Evolutionary conservation across 2,113 vertebrate species (phyloP).

Genomic region (Dasyornis broadbenti): DNA sequence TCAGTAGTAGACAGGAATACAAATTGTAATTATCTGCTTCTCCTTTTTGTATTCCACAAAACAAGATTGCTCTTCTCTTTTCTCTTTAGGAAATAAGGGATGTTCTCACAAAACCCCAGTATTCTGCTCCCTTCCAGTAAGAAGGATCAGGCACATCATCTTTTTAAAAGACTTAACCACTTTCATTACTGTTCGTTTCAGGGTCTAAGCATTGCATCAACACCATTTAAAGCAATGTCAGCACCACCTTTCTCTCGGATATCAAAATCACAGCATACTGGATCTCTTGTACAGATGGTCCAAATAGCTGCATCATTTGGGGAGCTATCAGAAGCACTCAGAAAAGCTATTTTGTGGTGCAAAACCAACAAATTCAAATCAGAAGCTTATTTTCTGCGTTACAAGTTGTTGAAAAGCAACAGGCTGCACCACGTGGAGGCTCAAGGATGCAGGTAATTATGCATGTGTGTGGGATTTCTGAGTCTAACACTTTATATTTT

Average conservation of each 20-base stretch:
- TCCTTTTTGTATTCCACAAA: not conserved
- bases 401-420: constrained; percentile 74
- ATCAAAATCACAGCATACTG: not conserved
- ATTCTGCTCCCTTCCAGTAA: not conserved
- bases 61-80: not conserved
- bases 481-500: not conserved
- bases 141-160: not conserved
- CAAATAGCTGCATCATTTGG: constrained; percentile 50
- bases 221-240: not conserved
- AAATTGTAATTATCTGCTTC: not conserved
- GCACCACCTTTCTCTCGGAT: not conserved
- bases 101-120: not conserved
- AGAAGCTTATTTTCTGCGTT: constrained; percentile 66
- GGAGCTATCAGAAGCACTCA: constrained; percentile 70
- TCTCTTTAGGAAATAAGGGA: not conserved
- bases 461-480: not conserved
- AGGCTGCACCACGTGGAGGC: constrained; percentile 74
- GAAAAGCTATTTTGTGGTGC: constrained; percentile 65
- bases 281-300: constrained; percentile 53
- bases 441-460: constrained; percentile 70
- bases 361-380: constrained; percentile 60
- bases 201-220: not conserved
- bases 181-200: constrained; percentile 36
- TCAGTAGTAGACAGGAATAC: not conserved
- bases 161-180: not conserved